Evolutionary conservation across 2,797 vertebrate genomes (phyloP), one percentile per base, ranked within the genome.

Genomic region (Sebastes umbrosus): DNA sequence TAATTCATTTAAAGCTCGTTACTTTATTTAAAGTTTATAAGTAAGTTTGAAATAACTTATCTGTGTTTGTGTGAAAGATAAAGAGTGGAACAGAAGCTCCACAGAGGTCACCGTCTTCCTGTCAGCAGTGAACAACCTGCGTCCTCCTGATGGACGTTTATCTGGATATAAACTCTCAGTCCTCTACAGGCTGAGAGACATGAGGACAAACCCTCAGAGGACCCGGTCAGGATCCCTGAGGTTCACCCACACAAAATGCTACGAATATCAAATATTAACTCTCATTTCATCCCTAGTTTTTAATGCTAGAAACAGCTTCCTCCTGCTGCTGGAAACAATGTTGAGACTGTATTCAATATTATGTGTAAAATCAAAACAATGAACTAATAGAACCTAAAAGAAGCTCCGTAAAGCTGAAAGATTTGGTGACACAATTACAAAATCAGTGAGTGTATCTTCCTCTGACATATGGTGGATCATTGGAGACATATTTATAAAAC

Each of bases 11-110:
- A 31, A 31, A 31, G 31, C 31, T 31, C 31, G 7, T 31, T 31
- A 31, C 31, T 32, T 32, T 32, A 32, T 32, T 32, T 32, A 32
- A 32, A 32, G 32, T 32, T 9, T 32, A 32, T 9, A 32, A 9
- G 8, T 34, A 3, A 20, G 25, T 39, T 22, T 69, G n/a, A 22
- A 54, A 14, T 2, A 39, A 52, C 80, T 83, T 71, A 87, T 87
- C 82, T 81, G 2, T 55, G 84, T 84, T 65, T 69, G 60, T 72
- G 72, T 77, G 59, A 25, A n/a, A 80, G 79, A 83, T 89, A 80
- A 83, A 57, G 13, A 12, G 5, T 32, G 52, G 29, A 69, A 84
- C 82, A 80, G 86, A 77, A 87, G 84, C 86, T 74, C 8, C 14
- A 0, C 58, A 77, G n/a, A 85, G 78, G 80, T 75, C 80, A 32